Conservation (phyloP, 1,140 invertebrate genomes). For the Panagrolaimus sp. region DNA sequence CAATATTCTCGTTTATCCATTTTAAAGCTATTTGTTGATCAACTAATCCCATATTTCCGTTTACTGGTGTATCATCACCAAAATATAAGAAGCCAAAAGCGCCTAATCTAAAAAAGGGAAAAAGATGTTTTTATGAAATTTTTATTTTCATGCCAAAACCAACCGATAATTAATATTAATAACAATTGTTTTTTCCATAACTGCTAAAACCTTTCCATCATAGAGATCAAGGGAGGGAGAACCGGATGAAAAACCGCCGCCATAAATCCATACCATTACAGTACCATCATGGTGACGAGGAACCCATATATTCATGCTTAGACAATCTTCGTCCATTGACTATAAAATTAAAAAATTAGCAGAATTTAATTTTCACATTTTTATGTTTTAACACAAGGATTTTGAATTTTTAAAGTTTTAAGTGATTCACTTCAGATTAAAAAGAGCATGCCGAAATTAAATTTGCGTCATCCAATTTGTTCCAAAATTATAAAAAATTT, state of each 20-base stretch:
- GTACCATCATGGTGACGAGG: constrained; percentile 65
- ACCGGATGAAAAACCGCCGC: constrained; percentile 89
- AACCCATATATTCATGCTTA: constrained; percentile 83
- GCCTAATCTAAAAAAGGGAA: constrained; percentile 66
- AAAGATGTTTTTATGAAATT: too few relatives aligned
- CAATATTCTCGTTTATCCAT: constrained; percentile 57
- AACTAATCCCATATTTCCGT: constrained; percentile 67
- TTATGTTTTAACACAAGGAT: too few relatives aligned
- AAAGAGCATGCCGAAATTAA: too few relatives aligned
- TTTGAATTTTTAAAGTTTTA: too few relatives aligned
- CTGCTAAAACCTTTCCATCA: constrained; percentile 77
- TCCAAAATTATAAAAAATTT: too few relatives aligned
- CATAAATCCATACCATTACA: constrained; percentile 88
- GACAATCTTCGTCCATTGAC: constrained; percentile 82
- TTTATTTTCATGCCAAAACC: too few relatives aligned
- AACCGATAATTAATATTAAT: constrained; percentile 70
- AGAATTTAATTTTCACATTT: too few relatives aligned
- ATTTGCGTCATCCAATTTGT: too few relatives aligned
- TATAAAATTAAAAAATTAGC: constrained; percentile 19
- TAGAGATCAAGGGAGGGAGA: constrained; percentile 87
- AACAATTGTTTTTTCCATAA: constrained; percentile 65
- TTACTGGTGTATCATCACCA: constrained; percentile 58
- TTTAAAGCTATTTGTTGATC: constrained; percentile 80
- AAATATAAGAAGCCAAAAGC: constrained; percentile 84
- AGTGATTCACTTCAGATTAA: too few relatives aligned